Conservation (phyloP, 2,797 vertebrate species). For the Brotula barbata region DNA sequence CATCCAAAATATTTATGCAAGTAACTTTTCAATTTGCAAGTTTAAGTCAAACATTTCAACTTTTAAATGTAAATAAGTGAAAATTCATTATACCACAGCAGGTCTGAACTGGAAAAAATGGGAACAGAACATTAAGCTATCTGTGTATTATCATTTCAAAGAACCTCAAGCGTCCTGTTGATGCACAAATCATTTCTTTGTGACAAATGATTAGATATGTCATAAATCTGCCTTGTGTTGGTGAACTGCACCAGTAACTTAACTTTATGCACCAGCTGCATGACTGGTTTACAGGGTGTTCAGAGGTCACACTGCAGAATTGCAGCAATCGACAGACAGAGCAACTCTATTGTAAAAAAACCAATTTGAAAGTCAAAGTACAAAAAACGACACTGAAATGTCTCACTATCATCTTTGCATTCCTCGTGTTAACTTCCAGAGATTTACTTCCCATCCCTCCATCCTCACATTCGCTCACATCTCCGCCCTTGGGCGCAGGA, state of each 20-base stretch:
- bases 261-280: not conserved
- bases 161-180: too few relatives aligned
- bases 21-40: not conserved
- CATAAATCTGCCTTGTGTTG: too few relatives aligned
- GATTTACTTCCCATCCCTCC: slow-evolving; percentile 17
- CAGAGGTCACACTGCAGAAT: slow-evolving; percentile 40
- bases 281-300: slow-evolving; percentile 27
- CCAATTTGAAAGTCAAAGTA: not conserved
- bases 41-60: too few relatives aligned
- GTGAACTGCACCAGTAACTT: too few relatives aligned
- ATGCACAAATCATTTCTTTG: too few relatives aligned
- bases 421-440: not conserved
- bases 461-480: slow-evolving; percentile 17
- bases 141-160: too few relatives aligned
- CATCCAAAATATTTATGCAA: too few relatives aligned
- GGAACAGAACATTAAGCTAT: too few relatives aligned
- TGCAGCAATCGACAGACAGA: slow-evolving; percentile 20
- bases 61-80: too few relatives aligned
- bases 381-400: not conserved
- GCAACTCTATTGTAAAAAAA: not conserved
- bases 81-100: too few relatives aligned
- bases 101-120: too few relatives aligned
- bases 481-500: slow-evolving; percentile 5
- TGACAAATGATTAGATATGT: too few relatives aligned
- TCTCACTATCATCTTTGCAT: not conserved